Conservation (phyloP, 1,140 invertebrate species). For the Drosophila lacteicornis region DNA sequence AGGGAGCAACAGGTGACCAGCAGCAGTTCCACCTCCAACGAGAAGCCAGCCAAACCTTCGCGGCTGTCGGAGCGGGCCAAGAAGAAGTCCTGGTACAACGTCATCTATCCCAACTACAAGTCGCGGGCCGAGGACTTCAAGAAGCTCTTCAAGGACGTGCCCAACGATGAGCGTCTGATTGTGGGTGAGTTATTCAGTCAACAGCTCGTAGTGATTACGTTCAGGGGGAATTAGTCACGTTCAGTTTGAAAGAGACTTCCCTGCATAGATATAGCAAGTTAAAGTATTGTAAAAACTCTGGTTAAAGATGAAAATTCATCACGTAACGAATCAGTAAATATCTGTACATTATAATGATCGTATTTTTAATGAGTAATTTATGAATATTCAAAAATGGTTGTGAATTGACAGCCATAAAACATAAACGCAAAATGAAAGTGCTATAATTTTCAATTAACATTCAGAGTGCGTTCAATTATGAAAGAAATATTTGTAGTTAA, state of each 20-base stretch:
- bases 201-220: neutral
- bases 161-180: constrained; percentile 95
- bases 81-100: constrained; percentile 94
- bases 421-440: constrained; percentile 1
- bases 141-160: constrained; percentile 95
- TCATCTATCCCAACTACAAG: constrained; percentile 97
- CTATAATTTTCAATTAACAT: neutral
- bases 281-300: neutral
- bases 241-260: neutral
- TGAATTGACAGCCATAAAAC: neutral
- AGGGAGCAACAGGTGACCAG: constrained; percentile 60
- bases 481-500: neutral
- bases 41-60: constrained; percentile 75
- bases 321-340: neutral
- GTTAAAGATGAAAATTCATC: neutral
- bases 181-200: constrained; percentile 89
- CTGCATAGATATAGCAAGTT: neutral
- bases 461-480: neutral
- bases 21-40: constrained; percentile 64
- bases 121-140: constrained; percentile 96
- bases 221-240: constrained; percentile 2
- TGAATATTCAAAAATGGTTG: neutral
- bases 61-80: constrained; percentile 86
- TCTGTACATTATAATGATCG: neutral
- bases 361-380: constrained; percentile 9